Base-by-base conservation (phyloP, 2,888 invertebrate species). In the Stegana nigrithorax region DNA sequence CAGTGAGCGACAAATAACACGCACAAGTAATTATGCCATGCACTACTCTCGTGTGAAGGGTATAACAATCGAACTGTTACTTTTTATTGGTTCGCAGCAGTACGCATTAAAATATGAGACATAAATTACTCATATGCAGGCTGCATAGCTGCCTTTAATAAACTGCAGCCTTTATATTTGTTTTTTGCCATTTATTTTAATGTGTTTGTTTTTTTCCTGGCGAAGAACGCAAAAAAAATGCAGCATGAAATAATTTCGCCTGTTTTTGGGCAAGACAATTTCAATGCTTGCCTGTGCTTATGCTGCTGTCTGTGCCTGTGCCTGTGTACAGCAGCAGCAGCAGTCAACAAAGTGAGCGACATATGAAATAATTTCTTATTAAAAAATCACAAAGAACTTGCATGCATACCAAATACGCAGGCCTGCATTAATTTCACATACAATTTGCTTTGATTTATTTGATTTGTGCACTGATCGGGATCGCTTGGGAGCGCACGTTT, bases 361-460 rank as follows among this genome's bases (percentile, higher is more conserved):
- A 53, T 29, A 32, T 32, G 53, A 32, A 55, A 55, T 55, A 32
- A 55, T 55, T 55, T 55, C 32, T 29, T 55, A 55, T 32, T 55
- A 55, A 55, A 55, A 55, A n/a, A 47, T n/a, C 47, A 47, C n/a
- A 6, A 50, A 7, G 7, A 14, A 27, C 21, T 25, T 5, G n/a
- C n/a, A n/a, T n/a, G n/a, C n/a, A n/a, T n/a, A n/a, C n/a, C n/a
- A 53, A 53, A 14, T 26, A 50, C 26, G 29, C 53, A 53, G 17
- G 26, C 19, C 57, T 77, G 75, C 79, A 75, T 75, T 75, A 78
- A 78, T 78, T 78, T 78, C 78, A 78, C 78, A 78, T 81, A 73
- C 81, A 78, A 80, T 78, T 78, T 81, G 77, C 80, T 74, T 75
- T 81, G 79, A 80, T 80, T 80, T 80, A 80, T 81, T 80, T 79